Evolutionary conservation across 2,888 invertebrate species (phyloP).

Genomic region (Microctonus aethiopoides): DNA sequence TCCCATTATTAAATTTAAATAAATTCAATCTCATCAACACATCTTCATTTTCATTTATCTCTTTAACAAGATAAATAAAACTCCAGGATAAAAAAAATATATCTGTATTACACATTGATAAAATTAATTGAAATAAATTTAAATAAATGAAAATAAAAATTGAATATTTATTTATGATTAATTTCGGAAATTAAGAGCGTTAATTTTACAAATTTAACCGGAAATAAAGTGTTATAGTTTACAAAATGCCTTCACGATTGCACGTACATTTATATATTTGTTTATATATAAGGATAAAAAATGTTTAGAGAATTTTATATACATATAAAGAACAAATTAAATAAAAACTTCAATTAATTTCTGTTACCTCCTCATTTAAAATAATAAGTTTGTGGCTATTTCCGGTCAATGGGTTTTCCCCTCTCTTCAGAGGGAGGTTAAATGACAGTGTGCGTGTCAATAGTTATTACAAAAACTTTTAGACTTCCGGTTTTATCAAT

Average conservation of each 20-base stretch:
- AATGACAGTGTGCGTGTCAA: slow-evolving; percentile 7
- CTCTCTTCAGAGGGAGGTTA: slow-evolving; percentile 18
- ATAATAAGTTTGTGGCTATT: slow-evolving; percentile 30
- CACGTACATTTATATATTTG: no score
- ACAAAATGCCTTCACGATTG: slow-evolving; percentile 42
- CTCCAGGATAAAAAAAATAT: no score
- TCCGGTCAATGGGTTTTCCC: slow-evolving; percentile 29
- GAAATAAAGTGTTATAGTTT: slow-evolving; percentile 14
- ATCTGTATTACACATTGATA: neutral
- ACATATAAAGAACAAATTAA: neutral
- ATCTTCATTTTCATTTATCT: no score
- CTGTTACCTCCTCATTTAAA: slow-evolving; percentile 29
- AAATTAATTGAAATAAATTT: neutral
- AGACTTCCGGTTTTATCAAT: slow-evolving; percentile 18
- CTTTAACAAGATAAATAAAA: no score
- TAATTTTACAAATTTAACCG: slow-evolving; percentile 27
- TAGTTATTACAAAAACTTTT: slow-evolving; percentile 20
- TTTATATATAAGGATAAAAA: no score
- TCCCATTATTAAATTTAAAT: no score
- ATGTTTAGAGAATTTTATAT: neutral
- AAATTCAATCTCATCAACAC: no score
- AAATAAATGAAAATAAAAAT: neutral
- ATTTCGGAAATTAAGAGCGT: neutral
- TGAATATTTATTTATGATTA: no score
- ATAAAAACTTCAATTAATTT: slow-evolving; percentile 9